phyloP scores from a whole-genome alignment of 2,113 vertebrate genomes.

The Crotalus viridis region DNA sequence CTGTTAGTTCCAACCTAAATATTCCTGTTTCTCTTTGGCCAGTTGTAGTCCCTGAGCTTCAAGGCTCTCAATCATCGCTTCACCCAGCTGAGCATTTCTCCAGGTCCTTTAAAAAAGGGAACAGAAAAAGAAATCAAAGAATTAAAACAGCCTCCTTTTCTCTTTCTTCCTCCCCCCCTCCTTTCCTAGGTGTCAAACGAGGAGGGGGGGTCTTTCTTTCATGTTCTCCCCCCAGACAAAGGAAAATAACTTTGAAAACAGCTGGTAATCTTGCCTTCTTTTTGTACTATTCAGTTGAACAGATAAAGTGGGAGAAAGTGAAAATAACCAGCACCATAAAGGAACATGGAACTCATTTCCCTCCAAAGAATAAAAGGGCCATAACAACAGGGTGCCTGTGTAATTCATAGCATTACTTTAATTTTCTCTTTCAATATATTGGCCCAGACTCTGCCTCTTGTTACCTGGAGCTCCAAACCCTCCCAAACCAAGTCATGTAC shows the following conservation, averaged over 20 bases:
- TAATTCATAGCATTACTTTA: conserved; percentile 14
- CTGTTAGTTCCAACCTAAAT: conserved; percentile 80
- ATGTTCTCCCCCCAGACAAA: neutral
- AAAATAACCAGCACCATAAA: neutral
- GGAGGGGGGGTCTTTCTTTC: neutral
- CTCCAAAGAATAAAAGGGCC: neutral
- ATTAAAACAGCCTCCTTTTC: neutral
- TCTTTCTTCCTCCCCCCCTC: too few species aligned
- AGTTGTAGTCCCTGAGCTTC: conserved; percentile 96
- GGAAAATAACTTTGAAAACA: neutral
- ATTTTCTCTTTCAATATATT: conserved; percentile 12
- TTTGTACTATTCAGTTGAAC: neutral
- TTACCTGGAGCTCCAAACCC: neutral
- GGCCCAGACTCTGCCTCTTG: neutral
- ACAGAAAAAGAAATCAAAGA: conserved; percentile 34
- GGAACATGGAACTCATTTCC: neutral
- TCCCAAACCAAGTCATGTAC: neutral
- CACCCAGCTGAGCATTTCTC: conserved; percentile 94
- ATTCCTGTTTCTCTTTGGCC: conserved; percentile 96
- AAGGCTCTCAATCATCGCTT: conserved; percentile 97
- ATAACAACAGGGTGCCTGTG: neutral
- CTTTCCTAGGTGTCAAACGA: neutral
- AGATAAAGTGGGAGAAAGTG: neutral
- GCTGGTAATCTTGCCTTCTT: neutral
- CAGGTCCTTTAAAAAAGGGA: conserved; percentile 79